Evolutionary conservation across 2,888 invertebrate genomes (phyloP).

Genomic region (Dilophus febrilis): DNA sequence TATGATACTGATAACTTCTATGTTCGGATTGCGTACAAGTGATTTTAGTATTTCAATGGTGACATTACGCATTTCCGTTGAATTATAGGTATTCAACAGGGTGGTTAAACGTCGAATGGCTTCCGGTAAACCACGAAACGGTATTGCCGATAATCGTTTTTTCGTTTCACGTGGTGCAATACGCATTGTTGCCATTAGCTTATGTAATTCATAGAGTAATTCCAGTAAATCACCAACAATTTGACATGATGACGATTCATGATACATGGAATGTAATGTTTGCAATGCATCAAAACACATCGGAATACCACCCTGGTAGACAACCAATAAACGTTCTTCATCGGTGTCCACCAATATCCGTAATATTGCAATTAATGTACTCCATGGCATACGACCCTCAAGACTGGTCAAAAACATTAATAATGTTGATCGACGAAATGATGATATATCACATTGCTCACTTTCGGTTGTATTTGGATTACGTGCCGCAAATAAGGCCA

Average conservation of each 20-base stretch:
- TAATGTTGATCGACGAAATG: conserved; percentile 68
- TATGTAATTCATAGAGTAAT: conserved; percentile 58
- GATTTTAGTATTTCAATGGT: conserved; percentile 47
- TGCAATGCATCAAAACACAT: conserved; percentile 59
- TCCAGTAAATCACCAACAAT: conserved; percentile 71
- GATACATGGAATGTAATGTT: conserved; percentile 83
- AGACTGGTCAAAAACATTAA: conserved; percentile 77
- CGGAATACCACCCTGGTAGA: conserved; percentile 75
- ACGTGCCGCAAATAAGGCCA: conserved; percentile 74
- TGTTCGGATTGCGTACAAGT: conserved; percentile 26
- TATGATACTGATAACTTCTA: conserved; percentile 47
- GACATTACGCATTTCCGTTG: conserved; percentile 62
- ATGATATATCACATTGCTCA: conserved; percentile 65
- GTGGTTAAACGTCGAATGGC: conserved; percentile 74
- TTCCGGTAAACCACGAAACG: conserved; percentile 74
- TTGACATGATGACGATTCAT: conserved; percentile 82
- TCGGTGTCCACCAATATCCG: conserved; percentile 77
- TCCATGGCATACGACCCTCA: conserved; percentile 84
- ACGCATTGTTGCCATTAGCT: conserved; percentile 53
- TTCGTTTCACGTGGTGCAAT: conserved; percentile 29
- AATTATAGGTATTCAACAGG: conserved; percentile 75
- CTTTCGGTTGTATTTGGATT: conserved; percentile 60
- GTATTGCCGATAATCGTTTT: conserved; percentile 20
- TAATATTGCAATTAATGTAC: conserved; percentile 79
- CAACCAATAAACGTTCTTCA: conserved; percentile 74